Percentiles rank a stretch among this genome's conserved stretches.
phyloP scores from a whole-genome alignment of 2,888 invertebrate species.

The Tipula lateralis region DNA sequence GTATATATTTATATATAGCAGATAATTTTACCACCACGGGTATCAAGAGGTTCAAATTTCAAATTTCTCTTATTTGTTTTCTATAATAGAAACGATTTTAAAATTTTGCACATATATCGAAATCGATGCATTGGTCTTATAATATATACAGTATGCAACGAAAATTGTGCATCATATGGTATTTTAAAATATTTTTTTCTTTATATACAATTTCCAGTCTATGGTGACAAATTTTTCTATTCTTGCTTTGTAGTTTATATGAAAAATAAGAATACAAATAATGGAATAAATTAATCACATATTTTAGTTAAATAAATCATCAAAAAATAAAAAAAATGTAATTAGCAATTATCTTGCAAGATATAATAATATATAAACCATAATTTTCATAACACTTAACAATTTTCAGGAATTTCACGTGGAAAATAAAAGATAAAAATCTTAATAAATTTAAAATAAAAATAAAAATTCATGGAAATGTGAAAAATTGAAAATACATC shows the following conservation, averaged over 20 bases:
- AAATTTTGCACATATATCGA: neutral
- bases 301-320: neutral
- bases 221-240: neutral
- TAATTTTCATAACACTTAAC: neutral
- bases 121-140: neutral
- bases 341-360: too few species aligned
- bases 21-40: neutral
- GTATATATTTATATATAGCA: neutral
- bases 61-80: neutral
- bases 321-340: neutral
- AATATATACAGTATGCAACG: neutral
- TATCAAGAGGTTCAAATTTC: neutral
- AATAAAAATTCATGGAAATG: neutral
- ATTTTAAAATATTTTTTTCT: neutral
- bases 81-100: neutral
- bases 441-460: neutral
- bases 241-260: neutral
- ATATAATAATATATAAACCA: neutral
- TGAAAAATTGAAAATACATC: neutral
- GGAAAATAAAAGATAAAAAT: neutral
- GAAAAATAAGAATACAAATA: neutral
- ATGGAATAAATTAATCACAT: neutral
- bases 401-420: neutral
- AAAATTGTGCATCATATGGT: conserved; percentile 1
- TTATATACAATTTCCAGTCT: neutral